Evolutionary conservation across 2,797 vertebrate genomes (phyloP).

Genomic region (Novumbra hubbsi): DNA sequence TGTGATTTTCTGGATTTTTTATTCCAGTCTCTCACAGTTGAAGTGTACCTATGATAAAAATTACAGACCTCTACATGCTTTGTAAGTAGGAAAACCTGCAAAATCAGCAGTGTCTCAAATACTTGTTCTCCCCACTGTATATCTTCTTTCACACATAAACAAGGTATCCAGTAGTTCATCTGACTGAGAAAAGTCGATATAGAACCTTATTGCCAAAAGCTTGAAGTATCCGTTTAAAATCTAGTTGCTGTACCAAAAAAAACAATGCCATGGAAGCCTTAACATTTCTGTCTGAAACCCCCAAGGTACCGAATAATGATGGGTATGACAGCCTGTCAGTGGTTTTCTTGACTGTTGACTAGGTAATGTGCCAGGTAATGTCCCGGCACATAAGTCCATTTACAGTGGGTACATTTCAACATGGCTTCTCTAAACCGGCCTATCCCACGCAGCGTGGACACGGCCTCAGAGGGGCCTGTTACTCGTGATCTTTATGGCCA

Average conservation of each 20-base stretch:
- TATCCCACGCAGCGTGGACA: neutral
- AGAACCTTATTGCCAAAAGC: neutral
- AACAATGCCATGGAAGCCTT: neutral
- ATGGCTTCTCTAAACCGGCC: neutral
- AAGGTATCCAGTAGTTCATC: no score
- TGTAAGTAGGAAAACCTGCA: no score
- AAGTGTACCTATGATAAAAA: no score
- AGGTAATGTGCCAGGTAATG: neutral
- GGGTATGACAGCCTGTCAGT: no score
- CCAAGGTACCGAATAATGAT: no score
- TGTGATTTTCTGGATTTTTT: no score
- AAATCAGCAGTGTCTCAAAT: no score
- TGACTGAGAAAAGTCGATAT: no score
- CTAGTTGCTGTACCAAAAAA: neutral
- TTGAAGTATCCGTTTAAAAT: neutral
- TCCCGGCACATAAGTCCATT: neutral
- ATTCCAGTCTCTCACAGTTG: no score
- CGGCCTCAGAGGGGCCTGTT: slow-evolving; percentile 25
- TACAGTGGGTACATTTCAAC: neutral
- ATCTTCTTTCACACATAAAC: no score
- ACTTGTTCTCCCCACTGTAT: no score
- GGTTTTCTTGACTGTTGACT: neutral
- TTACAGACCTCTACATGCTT: no score
- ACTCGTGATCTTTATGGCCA: slow-evolving; percentile 25
- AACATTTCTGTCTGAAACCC: neutral